Evolutionary conservation across 2,797 vertebrate species (phyloP).

Genomic region (Sebastes umbrosus): DNA sequence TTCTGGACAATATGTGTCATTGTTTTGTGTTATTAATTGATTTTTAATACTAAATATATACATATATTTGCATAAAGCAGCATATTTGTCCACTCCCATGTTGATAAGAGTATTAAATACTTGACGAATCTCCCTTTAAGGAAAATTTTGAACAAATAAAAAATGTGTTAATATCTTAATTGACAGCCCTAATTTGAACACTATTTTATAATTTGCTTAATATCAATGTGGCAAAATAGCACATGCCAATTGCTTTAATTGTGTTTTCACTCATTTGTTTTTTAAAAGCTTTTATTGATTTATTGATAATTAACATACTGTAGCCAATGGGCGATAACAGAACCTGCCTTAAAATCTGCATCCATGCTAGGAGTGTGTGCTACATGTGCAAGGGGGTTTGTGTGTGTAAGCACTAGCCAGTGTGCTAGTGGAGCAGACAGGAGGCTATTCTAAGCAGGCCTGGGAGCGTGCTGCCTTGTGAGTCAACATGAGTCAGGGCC

Average conservation of each 20-base stretch:
- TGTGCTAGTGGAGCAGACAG: slow-evolving; percentile 68
- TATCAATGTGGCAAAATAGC: not conserved
- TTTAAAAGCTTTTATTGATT: not conserved
- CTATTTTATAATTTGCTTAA: not conserved
- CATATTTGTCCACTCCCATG: no score
- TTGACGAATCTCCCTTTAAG: no score
- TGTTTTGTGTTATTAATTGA: no score
- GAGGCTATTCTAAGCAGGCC: slow-evolving; percentile 75
- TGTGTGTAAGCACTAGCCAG: slow-evolving; percentile 42
- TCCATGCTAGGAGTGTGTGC: not conserved
- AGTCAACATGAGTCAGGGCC: slow-evolving; percentile 73
- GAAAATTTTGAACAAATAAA: no score
- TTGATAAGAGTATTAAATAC: no score
- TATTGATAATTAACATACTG: not conserved
- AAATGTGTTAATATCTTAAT: no score
- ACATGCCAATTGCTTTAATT: not conserved
- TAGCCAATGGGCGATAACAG: not conserved
- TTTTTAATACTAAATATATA: no score
- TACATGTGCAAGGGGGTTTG: not conserved
- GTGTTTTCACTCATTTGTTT: not conserved
- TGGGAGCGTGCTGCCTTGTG: slow-evolving; percentile 61
- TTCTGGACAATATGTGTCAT: no score
- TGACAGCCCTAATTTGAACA: no score
- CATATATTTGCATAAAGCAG: no score
- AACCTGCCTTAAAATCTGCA: not conserved